Percentiles rank a stretch among this genome's conserved stretches.
These are phyloP conservation scores for Keiferia lycopersicella DNA, from an alignment of 2,888 invertebrate species.

Conservation along the genomic window DNA sequence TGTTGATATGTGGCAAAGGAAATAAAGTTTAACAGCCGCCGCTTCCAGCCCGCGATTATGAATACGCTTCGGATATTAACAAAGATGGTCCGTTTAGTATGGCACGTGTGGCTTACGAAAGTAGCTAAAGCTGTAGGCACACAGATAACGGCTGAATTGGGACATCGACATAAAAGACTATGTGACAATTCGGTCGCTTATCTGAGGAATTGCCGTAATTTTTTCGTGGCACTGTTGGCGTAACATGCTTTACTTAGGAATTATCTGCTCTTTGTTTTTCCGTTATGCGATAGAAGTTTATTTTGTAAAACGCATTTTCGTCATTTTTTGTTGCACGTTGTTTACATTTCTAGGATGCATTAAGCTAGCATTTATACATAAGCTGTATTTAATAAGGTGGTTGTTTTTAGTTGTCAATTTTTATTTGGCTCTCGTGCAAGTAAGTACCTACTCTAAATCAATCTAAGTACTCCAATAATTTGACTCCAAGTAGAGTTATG, in stretches of 20 bases:
- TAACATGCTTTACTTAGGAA: constrained; percentile 25
- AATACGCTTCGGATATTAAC: constrained; percentile 34
- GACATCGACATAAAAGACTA: constrained; percentile 42
- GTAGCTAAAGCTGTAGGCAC: constrained; percentile 38
- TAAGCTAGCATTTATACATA: too few relatives aligned
- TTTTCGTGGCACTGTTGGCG: constrained; percentile 15
- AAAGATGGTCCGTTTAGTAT: constrained; percentile 32
- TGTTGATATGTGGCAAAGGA: constrained; percentile 39
- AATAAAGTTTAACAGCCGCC: constrained; percentile 21
- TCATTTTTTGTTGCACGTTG: background rate
- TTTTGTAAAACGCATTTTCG: background rate
- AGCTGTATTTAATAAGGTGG: too few relatives aligned
- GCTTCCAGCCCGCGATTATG: constrained; percentile 28
- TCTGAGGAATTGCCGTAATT: constrained; percentile 37
- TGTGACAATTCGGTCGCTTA: constrained; percentile 39
- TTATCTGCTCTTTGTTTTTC: constrained; percentile 10
- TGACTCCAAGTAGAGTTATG: constrained; percentile 8
- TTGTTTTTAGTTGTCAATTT: too few relatives aligned
- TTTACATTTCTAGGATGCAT: too few relatives aligned
- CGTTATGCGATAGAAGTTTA: constrained; percentile 9
- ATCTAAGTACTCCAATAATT: background rate
- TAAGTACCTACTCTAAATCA: background rate
- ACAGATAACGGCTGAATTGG: constrained; percentile 58
- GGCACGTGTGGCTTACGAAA: constrained; percentile 48
- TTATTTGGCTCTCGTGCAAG: background rate